Evolutionary conservation across 1,140 invertebrate genomes (phyloP), one percentile per base, ranked within the genome.

Genomic region (Anastatus disparis): DNA sequence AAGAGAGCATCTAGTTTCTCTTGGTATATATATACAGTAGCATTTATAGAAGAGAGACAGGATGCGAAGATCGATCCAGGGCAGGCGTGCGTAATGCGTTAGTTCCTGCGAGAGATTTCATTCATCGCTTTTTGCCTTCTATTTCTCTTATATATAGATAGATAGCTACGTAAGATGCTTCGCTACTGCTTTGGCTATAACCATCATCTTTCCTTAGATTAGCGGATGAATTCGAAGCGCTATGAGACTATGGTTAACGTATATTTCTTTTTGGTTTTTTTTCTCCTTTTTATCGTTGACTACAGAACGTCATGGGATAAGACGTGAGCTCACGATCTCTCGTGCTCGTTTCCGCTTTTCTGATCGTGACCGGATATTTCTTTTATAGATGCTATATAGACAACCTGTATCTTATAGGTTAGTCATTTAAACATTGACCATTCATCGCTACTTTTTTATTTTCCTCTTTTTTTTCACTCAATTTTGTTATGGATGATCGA

Each of bases 111-210:
- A 74, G 67, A 74, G 78, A 77, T 77, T 82, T 84, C 81, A 84
- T 83, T 84, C 81, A 81, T 82, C 75, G 76, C 78, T 82, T 84
- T 83, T 84, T 83, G 22, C 56, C n/a, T 3, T 52, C 59, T 66
- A n/a, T n/a, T n/a, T n/a, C n/a, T n/a, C n/a, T n/a, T n/a, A n/a
- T n/a, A n/a, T n/a, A n/a, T n/a, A n/a, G n/a, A n/a, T n/a, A n/a
- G n/a, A n/a, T n/a, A n/a, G n/a, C n/a, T n/a, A n/a, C n/a, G n/a
- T n/a, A n/a, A n/a, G n/a, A n/a, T n/a, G n/a, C n/a, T n/a, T n/a
- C n/a, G n/a, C n/a, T n/a, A n/a, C n/a, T n/a, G n/a, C n/a, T n/a
- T n/a, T n/a, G n/a, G n/a, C n/a, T n/a, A n/a, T n/a, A n/a, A n/a
- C n/a, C 44, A n/a, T 48, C n/a, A 8, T 17, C 8, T 20, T 48